Base-by-base conservation (phyloP, 2,113 vertebrate species). In the Scartelaos histophorus region DNA sequence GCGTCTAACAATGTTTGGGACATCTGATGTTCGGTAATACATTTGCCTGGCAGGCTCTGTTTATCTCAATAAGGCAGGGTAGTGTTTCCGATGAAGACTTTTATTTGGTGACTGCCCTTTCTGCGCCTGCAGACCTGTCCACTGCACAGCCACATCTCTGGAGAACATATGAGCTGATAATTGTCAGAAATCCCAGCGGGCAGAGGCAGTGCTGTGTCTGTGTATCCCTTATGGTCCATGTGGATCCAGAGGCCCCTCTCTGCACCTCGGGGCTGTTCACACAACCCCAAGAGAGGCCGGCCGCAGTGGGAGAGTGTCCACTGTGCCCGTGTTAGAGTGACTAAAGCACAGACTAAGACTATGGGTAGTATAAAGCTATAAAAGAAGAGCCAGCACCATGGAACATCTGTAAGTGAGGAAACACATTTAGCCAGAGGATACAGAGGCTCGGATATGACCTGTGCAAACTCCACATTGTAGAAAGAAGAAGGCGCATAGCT, bases 121-220 rank as follows among this genome's bases (percentile, higher is more conserved):
- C 66, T 69, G 71, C 73, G 71, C 84, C 72, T 75, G 83, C 51
- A 76, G 82, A 84, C 73, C 76, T 73, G 74, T 84, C 66, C 74
- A 51, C 78, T 76, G 74, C 70, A 73, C 68, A 69, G 78, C 81
- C 82, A 72, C 60, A 81, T 89, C 89, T 79, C 88, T 51, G 56
- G 83, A 90, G 89, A 25, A 58, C 12, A 58, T 80, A 76, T 43
- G 79, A 85, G 77, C 83, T 87, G 89, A 93, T 93, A 91, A 94
- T 92, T 92, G 90, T 91, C 82, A 82, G 81, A 89, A 93, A 90
- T 92, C 93, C 91, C 93, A 91, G 88, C 85, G 91, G 92, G 82
- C 78, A 65, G 29, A 75, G 53, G 75, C 64, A 83, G 71, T 82
- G 83, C 84, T 90, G 76, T 88, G 79, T 82, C 73, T 88, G 80